These are phyloP conservation scores for Harmothoe impar DNA, from an alignment of 2,888 invertebrate genomes.

Conservation along the genomic window DNA sequence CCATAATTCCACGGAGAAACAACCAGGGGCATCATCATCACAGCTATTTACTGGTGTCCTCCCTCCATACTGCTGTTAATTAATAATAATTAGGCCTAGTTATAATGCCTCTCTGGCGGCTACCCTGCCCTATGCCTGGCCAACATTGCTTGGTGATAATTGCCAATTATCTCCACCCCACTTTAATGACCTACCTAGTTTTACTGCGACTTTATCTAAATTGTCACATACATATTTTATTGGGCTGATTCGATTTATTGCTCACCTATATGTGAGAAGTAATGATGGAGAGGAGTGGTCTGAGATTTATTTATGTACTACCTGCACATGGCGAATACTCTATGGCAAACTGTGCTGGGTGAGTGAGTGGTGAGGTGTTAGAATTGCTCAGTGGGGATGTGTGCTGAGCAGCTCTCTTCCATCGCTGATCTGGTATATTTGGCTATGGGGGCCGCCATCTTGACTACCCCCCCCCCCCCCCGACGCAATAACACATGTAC, in stretches of 20 bases:
- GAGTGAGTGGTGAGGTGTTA: too few relatives aligned
- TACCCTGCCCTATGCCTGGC: neutral
- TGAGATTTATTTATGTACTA: neutral
- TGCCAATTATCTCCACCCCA: neutral
- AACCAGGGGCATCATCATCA: neutral
- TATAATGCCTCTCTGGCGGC: neutral
- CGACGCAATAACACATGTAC: too few relatives aligned
- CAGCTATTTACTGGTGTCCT: slow-evolving; percentile 1
- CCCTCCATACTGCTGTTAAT: neutral
- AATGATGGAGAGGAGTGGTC: slow-evolving; percentile 29
- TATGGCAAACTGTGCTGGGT: too few relatives aligned
- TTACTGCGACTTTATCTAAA: slow-evolving; percentile 23
- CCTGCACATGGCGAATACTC: too few relatives aligned
- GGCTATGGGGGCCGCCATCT: too few relatives aligned
- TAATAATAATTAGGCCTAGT: neutral
- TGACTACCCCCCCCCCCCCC: too few relatives aligned
- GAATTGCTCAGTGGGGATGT: too few relatives aligned
- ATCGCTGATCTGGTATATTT: too few relatives aligned
- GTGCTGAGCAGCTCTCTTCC: too few relatives aligned
- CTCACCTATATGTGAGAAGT: slow-evolving; percentile 22
- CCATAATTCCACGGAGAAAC: too few relatives aligned
- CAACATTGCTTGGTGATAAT: neutral
- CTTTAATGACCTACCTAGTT: neutral
- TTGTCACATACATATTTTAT: slow-evolving; percentile 22
- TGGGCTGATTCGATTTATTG: slow-evolving; percentile 15